Base-by-base conservation (phyloP, 2,113 vertebrate species). In the Amazona vittata region DNA sequence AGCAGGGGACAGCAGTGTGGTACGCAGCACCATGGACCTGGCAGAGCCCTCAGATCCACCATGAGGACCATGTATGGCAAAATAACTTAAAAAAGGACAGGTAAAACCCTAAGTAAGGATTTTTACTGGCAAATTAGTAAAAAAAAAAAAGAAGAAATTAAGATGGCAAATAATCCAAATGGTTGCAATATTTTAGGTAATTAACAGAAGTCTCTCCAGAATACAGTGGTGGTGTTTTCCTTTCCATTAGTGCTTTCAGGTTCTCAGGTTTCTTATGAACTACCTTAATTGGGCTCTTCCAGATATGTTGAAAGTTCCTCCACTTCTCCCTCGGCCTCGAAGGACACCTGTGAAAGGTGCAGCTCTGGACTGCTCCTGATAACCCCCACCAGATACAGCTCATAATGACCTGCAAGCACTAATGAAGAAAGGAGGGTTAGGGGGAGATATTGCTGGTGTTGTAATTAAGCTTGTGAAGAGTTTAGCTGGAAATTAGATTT, bases 401-500 rank as follows among this genome's bases (percentile, higher is more conserved):
- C 90, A 53, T 97, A 96, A 98, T 91, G 96, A 97, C 97, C 97
- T 21, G 87, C 97, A 98, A 83, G 92, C 59, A 43, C 97, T 97
- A 98, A 98, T 98, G 97, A 98, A 98, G 98, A 93, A 71, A 46
- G 11, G 53, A 28, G 46, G 28, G 29, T 4, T 7, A 62, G 76
- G n/a, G 24, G 91, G 12, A 79, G 96, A 97, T 97, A 98, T 95
- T 95, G 96, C 96, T 98, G 97, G 96, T 95, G 63, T 86, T 98
- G 97, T 98, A 98, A 98, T 98, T 98, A 98, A 98, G 98, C 98
- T 95, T 96, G 90, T 97, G 96, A 98, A 97, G 85, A 97, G 97
- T 96, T 93, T 96, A 97, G 97, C 83, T 98, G 98, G 97, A 99
- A 99, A 99, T 99, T 98, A 99, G 98, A 98, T 99, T 98, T 99